phyloP scores from a whole-genome alignment of 2,888 invertebrate genomes.

The Allophyes oxyacanthae region DNA sequence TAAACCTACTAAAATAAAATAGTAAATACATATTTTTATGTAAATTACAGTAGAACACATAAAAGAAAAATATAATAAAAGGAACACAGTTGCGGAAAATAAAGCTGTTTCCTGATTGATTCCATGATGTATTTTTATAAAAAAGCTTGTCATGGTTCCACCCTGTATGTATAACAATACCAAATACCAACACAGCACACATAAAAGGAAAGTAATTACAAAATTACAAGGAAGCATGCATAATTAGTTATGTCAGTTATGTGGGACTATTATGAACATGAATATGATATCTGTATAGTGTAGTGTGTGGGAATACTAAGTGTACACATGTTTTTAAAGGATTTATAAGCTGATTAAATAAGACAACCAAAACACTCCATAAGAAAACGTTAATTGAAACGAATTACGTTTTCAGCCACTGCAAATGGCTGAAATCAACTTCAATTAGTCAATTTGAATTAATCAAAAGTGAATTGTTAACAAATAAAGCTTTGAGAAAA shows the following conservation, averaged over 20 bases:
- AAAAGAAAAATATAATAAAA: too few relatives aligned
- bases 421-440: conserved; percentile 16
- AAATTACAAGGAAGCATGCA: conserved; percentile 22
- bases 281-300: conserved; percentile 38
- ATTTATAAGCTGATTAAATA: conserved; percentile 25
- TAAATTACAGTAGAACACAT: too few relatives aligned
- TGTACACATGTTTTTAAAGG: conserved; percentile 18
- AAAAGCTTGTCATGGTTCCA: too few relatives aligned
- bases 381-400: conserved; percentile 18
- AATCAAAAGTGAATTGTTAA: background rate
- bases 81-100: too few relatives aligned
- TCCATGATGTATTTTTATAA: too few relatives aligned
- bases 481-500: conserved; percentile 7
- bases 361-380: conserved; percentile 23
- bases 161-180: too few relatives aligned
- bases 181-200: conserved; percentile 5
- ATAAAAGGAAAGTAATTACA: conserved; percentile 16
- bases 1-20: too few relatives aligned
- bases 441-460: conserved; percentile 20
- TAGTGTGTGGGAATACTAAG: conserved; percentile 17
- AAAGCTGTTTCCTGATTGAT: too few relatives aligned
- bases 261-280: conserved; percentile 25
- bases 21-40: too few relatives aligned
- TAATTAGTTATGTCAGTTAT: conserved; percentile 14
- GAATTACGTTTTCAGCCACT: conserved; percentile 22